Evolutionary conservation across 2,888 invertebrate species (phyloP), one percentile per base, ranked within the genome.

Genomic region (Pseudoips prasinana): DNA sequence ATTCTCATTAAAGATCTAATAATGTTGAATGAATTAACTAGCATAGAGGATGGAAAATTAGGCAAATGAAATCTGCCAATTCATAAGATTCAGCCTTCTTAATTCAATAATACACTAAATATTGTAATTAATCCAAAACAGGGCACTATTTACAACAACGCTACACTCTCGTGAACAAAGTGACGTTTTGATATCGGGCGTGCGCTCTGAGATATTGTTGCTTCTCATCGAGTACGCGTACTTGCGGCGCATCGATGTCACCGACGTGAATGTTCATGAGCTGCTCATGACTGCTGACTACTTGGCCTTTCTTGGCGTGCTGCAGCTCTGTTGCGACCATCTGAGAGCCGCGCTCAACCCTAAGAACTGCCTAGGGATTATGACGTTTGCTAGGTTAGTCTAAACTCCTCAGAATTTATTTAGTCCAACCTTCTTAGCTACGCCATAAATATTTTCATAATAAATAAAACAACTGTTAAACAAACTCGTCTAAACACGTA

Each of bases 221-320:
- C 89, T 93, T 31, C 89, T 97, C 22, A 91, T 98, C 45, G 93
- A 95, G 54, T 97, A 95, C 76, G 95, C 96, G 0, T 98, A 98
- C 77, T 87, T 96, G 23, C 91, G 96, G 31, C 92, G 93, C 47
- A 91, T 95, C 32, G 92, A 92, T 39, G 91, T 98, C 10, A 93
- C 90, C 37, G 91, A 92, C 20, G 91, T 92, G 18, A 97, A 96
- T 67, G 96, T 97, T 0, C 94, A 94, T 61, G 92, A 93, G 60
- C 86, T 98, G 7, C 90, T 97, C 22, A 92, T 94, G 57, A 94
- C 95, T 0, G 96, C 97, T 1, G 97, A 98, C 84, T 97, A 96
- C 72, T 92, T 98, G 33, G 94, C 95, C 58, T 94, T 97, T 51
- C 86, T 94, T 25, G 96, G 96, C 0, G 92, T 97, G 25, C 90